Evolutionary conservation across 2,888 invertebrate genomes (phyloP).

Genomic region (Lochmaea capreae): DNA sequence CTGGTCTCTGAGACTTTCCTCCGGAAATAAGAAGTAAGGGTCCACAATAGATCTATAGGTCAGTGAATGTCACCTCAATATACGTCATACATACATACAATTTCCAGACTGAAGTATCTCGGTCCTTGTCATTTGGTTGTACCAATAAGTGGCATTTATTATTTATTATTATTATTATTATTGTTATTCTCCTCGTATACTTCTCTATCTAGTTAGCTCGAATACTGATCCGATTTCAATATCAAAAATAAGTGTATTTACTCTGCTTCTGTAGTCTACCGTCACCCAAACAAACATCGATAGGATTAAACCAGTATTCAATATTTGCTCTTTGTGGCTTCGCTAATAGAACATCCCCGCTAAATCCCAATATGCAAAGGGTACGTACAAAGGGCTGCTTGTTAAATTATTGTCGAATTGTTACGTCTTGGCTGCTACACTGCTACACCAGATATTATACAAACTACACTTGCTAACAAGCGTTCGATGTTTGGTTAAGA

Average conservation of each 20-base stretch:
- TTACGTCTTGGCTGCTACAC: constrained; percentile 28
- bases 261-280: constrained; percentile 13
- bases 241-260: constrained; percentile 20
- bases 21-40: no score
- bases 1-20: no score
- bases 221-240: not conserved
- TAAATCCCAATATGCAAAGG: constrained; percentile 37
- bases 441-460: constrained; percentile 27
- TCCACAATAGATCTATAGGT: no score
- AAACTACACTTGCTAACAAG: constrained; percentile 24
- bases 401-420: constrained; percentile 25
- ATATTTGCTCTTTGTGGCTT: constrained; percentile 35
- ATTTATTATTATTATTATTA: no score
- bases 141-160: no score
- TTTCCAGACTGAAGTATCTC: no score
- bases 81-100: no score
- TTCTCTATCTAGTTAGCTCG: not conserved
- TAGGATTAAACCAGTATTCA: constrained; percentile 29
- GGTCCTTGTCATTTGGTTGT: no score
- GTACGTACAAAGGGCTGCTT: constrained; percentile 34
- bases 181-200: no score
- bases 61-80: no score
- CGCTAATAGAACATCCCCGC: constrained; percentile 35
- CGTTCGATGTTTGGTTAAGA: not conserved
- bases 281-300: constrained; percentile 25